phyloP scores from a whole-genome alignment of 1,140 invertebrate species.

The Dreissena rostriformis region DNA sequence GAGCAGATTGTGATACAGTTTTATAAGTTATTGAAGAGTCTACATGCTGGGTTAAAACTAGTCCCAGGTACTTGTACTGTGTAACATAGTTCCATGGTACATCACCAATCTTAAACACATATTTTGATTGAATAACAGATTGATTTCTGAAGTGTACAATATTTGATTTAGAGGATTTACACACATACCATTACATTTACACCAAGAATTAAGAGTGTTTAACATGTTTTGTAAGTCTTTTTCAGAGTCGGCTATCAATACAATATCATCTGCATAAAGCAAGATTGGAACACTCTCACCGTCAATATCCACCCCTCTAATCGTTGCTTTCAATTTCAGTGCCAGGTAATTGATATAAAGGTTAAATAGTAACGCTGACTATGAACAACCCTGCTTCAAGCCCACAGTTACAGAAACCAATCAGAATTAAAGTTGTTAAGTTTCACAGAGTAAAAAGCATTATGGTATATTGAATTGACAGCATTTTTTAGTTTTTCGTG shows the following conservation, averaged over 20 bases:
- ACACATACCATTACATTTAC: slow-evolving; percentile 17
- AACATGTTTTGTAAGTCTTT: slow-evolving; percentile 41
- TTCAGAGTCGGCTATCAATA: slow-evolving; percentile 26
- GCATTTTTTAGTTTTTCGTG: slow-evolving; percentile 32
- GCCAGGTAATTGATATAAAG: slow-evolving; percentile 53
- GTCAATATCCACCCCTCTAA: slow-evolving; percentile 13
- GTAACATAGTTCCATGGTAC: slow-evolving; percentile 33
- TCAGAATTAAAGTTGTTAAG: slow-evolving; percentile 23
- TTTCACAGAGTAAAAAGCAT: slow-evolving; percentile 41
- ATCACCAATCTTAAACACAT: slow-evolving; percentile 44
- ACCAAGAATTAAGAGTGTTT: slow-evolving; percentile 11
- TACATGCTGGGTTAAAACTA: slow-evolving; percentile 14
- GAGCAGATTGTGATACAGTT: not conserved
- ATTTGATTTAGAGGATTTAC: slow-evolving; percentile 50
- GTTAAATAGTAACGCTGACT: slow-evolving; percentile 47
- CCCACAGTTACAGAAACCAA: slow-evolving; percentile 30
- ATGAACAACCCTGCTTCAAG: slow-evolving; percentile 48
- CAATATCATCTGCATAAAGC: slow-evolving; percentile 57
- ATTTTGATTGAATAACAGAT: slow-evolving; percentile 7
- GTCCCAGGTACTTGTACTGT: slow-evolving; percentile 49
- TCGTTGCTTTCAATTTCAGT: not conserved
- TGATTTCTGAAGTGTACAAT: slow-evolving; percentile 51
- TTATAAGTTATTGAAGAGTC: not conserved
- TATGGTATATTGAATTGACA: slow-evolving; percentile 38
- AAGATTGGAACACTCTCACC: slow-evolving; percentile 32